These are phyloP conservation scores for Mohoua ochrocephala DNA, from an alignment of 2,113 vertebrate species.

Conservation along the genomic window DNA sequence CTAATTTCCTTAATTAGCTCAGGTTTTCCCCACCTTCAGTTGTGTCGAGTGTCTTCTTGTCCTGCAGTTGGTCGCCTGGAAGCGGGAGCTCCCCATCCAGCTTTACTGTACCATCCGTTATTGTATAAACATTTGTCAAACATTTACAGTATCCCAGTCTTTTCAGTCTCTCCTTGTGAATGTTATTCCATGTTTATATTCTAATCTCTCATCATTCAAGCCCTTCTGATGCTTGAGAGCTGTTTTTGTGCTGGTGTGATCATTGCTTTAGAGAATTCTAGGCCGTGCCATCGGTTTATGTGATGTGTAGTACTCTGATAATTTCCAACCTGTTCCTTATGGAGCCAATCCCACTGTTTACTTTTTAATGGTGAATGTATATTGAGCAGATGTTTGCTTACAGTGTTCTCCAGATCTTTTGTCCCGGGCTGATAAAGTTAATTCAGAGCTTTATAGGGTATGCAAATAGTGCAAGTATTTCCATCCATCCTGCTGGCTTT, in stretches of 20 bases:
- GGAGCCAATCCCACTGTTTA: constrained; percentile 38
- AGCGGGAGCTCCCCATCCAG: not conserved
- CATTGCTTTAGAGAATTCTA: not conserved
- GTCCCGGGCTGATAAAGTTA: constrained; percentile 45
- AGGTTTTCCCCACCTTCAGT: not conserved
- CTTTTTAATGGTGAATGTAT: constrained; percentile 41
- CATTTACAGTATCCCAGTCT: not conserved
- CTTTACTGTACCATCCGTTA: not conserved
- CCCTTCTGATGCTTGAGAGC: not conserved
- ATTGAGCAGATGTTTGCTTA: constrained; percentile 60
- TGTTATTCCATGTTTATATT: not conserved
- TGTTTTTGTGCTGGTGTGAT: not conserved
- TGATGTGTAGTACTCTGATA: constrained; percentile 6
- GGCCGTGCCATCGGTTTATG: not conserved
- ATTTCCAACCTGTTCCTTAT: constrained; percentile 53
- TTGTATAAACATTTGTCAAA: not conserved
- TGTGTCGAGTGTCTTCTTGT: not conserved
- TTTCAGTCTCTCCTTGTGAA: not conserved
- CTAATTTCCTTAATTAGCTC: not conserved
- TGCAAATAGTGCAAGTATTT: not conserved
- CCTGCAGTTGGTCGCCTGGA: not conserved
- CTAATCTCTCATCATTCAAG: not conserved
- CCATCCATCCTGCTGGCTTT: not conserved
- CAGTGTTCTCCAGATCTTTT: constrained; percentile 49
- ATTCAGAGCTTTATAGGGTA: constrained; percentile 34